Conservation (phyloP, 2,888 invertebrate species). For the Clanis bilineata region DNA sequence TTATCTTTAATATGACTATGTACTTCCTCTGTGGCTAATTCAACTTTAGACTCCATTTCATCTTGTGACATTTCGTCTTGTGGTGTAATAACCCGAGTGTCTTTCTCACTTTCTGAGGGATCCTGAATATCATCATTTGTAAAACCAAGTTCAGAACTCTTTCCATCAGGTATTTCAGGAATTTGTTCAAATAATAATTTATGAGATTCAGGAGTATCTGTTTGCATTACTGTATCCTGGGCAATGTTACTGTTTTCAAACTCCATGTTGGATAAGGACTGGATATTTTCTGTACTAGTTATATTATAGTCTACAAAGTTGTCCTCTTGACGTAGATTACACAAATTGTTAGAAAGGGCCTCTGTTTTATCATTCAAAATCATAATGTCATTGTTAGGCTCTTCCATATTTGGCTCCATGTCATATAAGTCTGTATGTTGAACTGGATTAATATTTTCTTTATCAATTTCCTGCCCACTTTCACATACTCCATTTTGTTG, state of each 20-base stretch:
- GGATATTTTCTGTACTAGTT: conserved; percentile 50
- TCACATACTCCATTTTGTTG: conserved; percentile 56
- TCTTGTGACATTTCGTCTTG: conserved; percentile 67
- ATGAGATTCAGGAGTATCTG: conserved; percentile 78
- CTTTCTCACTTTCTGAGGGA: conserved; percentile 64
- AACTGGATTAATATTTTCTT: conserved; percentile 65
- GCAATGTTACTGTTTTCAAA: conserved; percentile 57
- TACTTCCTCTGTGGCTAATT: conserved; percentile 45
- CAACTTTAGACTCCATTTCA: conserved; percentile 60
- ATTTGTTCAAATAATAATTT: conserved; percentile 77
- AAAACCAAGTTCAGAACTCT: conserved; percentile 74
- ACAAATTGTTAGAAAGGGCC: conserved; percentile 41
- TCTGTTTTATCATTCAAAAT: conserved; percentile 60
- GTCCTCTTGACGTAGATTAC: conserved; percentile 47
- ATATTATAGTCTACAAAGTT: conserved; percentile 59
- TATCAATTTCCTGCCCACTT: conserved; percentile 44
- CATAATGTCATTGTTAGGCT: conserved; percentile 69
- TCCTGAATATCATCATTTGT: conserved; percentile 64
- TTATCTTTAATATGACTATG: conserved; percentile 25
- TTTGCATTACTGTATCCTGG: conserved; percentile 59
- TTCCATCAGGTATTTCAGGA: conserved; percentile 77
- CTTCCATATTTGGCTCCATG: conserved; percentile 41
- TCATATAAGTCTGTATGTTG: conserved; percentile 49
- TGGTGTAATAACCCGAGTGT: conserved; percentile 53
- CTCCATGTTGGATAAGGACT: conserved; percentile 55